Conservation (phyloP, 2,888 invertebrate species). For the Lamproptera curius region DNA sequence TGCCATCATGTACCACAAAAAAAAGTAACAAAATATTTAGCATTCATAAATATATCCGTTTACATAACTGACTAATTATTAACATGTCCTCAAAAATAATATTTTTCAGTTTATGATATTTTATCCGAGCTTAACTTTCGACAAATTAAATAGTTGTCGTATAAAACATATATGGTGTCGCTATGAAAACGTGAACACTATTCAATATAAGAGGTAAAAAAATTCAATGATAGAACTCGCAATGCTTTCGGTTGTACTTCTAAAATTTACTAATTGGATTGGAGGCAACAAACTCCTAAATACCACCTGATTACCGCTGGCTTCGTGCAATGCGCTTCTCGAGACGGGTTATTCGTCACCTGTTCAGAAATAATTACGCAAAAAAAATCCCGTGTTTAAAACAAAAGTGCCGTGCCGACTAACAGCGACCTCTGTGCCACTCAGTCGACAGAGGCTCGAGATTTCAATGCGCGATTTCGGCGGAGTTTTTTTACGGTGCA, state of each 20-base stretch:
- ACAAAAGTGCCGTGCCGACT: constrained; percentile 65
- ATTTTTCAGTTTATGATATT: no score
- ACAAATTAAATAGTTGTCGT: no score
- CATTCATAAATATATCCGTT: no score
- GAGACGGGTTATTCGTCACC: constrained; percentile 75
- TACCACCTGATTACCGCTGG: constrained; percentile 28
- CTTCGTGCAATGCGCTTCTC: constrained; percentile 64
- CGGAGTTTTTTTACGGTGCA: constrained; percentile 10
- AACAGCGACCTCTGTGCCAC: constrained; percentile 61
- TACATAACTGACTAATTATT: no score
- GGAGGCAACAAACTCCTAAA: constrained; percentile 23
- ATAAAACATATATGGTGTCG: no score
- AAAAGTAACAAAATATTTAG: no score
- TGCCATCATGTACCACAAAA: no score
- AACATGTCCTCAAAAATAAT: no score
- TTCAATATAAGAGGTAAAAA: no score
- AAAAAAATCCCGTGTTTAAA: constrained; percentile 70
- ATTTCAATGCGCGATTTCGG: constrained; percentile 29
- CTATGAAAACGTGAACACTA: no score
- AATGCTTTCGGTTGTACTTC: constrained; percentile 7
- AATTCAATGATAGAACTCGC: constrained; percentile 3
- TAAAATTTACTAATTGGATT: constrained; percentile 22
- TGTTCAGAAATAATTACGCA: constrained; percentile 78
- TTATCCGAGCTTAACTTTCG: no score
- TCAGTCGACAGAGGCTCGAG: constrained; percentile 49